phyloP scores from a whole-genome alignment of 2,888 invertebrate species.

The Spialia ferax region DNA sequence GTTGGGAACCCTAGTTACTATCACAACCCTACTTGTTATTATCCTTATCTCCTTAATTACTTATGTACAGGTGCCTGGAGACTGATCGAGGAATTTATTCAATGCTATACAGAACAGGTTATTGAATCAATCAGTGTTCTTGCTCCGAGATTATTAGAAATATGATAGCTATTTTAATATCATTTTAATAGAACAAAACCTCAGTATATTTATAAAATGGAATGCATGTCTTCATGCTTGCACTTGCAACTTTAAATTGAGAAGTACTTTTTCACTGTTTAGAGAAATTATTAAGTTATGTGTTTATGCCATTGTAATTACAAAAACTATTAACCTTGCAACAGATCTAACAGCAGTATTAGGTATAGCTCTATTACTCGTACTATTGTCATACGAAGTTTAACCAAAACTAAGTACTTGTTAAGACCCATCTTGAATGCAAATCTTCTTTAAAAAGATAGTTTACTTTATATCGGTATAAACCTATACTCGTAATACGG shows the following conservation, averaged over 20 bases:
- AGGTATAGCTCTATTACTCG: no score
- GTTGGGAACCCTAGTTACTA: constrained; percentile 23
- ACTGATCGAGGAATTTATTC: constrained; percentile 41
- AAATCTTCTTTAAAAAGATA: no score
- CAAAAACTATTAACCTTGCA: not conserved
- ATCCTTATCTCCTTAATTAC: constrained; percentile 40
- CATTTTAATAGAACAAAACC: constrained; percentile 32
- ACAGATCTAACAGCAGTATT: no score
- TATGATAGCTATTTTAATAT: constrained; percentile 40
- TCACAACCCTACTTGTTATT: constrained; percentile 27
- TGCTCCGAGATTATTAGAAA: constrained; percentile 37
- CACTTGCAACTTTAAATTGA: not conserved
- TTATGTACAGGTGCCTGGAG: constrained; percentile 36
- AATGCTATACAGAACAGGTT: constrained; percentile 36
- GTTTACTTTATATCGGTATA: no score
- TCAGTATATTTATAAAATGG: constrained; percentile 7
- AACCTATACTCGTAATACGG: no score
- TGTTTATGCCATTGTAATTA: not conserved
- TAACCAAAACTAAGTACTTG: no score
- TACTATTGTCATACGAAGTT: no score
- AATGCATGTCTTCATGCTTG: not conserved
- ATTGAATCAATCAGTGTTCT: constrained; percentile 40
- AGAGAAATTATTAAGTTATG: not conserved
- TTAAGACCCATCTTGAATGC: no score
- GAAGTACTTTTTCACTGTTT: not conserved